These are phyloP conservation scores for Hemicrepidius hirtus DNA, from an alignment of 2,888 invertebrate species.

Conservation along the genomic window DNA sequence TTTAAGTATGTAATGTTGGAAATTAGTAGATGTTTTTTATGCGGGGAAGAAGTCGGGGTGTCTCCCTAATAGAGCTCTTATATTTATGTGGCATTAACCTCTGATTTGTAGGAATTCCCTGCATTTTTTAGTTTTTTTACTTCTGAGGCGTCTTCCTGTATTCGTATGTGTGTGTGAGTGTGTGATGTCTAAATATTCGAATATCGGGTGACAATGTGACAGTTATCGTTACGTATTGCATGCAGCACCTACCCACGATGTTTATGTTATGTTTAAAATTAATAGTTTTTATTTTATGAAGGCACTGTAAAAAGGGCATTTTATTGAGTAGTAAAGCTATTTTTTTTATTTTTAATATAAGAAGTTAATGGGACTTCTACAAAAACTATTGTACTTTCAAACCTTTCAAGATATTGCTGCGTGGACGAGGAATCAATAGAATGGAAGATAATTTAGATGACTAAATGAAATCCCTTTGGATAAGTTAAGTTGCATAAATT, in stretches of 20 bases:
- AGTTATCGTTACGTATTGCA: slow-evolving; percentile 63
- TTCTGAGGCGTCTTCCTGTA: slow-evolving; percentile 43
- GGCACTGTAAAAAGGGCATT: slow-evolving; percentile 19
- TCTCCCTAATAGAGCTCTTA: slow-evolving; percentile 59
- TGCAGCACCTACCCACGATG: slow-evolving; percentile 37
- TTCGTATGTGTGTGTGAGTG: slow-evolving; percentile 26
- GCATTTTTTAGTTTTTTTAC: slow-evolving; percentile 61
- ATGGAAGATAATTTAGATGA: too few relatives aligned
- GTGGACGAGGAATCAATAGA: too few relatives aligned
- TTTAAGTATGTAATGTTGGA: slow-evolving; percentile 33
- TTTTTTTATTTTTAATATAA: slow-evolving; percentile 28
- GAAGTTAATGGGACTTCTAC: background rate
- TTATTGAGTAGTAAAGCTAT: slow-evolving; percentile 24
- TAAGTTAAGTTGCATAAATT: too few relatives aligned
- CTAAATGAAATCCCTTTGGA: too few relatives aligned
- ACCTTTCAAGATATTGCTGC: too few relatives aligned
- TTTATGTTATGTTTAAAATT: slow-evolving; percentile 38
- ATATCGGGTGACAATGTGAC: slow-evolving; percentile 63
- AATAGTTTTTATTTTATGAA: slow-evolving; percentile 37
- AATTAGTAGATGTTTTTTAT: slow-evolving; percentile 45
- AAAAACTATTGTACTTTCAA: slow-evolving; percentile 4
- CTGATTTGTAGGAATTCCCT: slow-evolving; percentile 67
- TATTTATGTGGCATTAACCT: slow-evolving; percentile 66
- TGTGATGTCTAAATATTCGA: slow-evolving; percentile 63
- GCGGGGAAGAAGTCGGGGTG: slow-evolving; percentile 39